Percentiles rank a stretch among this genome's conserved stretches.
phyloP scores from a whole-genome alignment of 1,140 invertebrate species.

The Drosophila grimshawi region DNA sequence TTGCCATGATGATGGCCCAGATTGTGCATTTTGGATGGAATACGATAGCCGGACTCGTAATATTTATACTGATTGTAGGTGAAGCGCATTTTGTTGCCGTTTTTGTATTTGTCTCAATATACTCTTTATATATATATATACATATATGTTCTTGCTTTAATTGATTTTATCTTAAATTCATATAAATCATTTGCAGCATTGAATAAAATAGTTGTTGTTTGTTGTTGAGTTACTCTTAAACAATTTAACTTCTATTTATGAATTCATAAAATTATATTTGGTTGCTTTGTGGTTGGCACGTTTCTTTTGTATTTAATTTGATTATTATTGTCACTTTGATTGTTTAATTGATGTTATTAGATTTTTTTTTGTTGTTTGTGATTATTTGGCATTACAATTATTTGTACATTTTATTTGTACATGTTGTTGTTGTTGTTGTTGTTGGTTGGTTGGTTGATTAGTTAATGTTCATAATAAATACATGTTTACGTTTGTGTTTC shows the following conservation, averaged over 20 bases:
- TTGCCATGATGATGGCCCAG: constrained; percentile 55
- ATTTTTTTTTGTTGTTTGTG: constrained; percentile 16
- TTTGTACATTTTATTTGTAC: constrained; percentile 47
- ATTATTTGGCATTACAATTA: constrained; percentile 50
- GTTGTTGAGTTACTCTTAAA: constrained; percentile 18
- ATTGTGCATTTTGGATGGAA: constrained; percentile 83
- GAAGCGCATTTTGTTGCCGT: constrained; percentile 75
- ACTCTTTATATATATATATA: constrained; percentile 31
- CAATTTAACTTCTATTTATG: constrained; percentile 21
- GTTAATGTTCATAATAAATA: constrained; percentile 59
- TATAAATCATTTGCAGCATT: constrained; percentile 6
- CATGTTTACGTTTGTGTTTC: constrained; percentile 27
- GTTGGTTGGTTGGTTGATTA: constrained; percentile 19
- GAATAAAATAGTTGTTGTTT: background rate
- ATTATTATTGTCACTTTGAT: constrained; percentile 24
- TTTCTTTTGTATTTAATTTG: constrained; percentile 18
- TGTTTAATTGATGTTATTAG: constrained; percentile 31
- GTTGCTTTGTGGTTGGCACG: constrained; percentile 46
- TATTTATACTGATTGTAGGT: constrained; percentile 84
- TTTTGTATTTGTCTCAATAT: constrained; percentile 27
- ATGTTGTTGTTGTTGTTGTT: constrained; percentile 35
- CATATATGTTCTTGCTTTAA: constrained; percentile 22
- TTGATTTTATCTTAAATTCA: constrained; percentile 22
- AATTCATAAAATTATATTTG: constrained; percentile 40
- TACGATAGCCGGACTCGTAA: constrained; percentile 83